phyloP scores from a whole-genome alignment of 64 coral and sea anemone genomes.

The Dendrophyllia cribrosa region DNA sequence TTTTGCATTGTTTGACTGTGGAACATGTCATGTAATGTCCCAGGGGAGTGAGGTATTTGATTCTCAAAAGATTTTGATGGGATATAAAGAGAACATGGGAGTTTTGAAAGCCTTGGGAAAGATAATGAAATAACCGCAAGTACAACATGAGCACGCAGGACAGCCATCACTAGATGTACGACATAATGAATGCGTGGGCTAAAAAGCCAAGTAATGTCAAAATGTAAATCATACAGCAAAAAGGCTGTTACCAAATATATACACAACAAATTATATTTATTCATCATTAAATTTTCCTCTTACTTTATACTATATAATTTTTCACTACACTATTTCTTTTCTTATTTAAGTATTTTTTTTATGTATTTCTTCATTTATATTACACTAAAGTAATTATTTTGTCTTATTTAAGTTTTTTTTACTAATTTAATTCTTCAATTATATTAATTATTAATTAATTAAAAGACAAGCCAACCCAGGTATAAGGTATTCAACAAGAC shows the following conservation, averaged over 20 bases:
- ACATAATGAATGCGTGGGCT: not conserved
- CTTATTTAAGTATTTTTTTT: no score
- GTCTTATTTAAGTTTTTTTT: no score
- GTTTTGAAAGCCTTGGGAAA: not conserved
- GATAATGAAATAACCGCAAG: not conserved
- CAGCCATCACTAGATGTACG: not conserved
- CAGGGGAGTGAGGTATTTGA: not conserved
- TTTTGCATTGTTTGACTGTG: not conserved
- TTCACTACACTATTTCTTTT: no score
- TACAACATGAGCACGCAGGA: not conserved
- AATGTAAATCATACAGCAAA: slow-evolving; percentile 11
- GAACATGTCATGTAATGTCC: not conserved
- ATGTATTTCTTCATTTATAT: no score
- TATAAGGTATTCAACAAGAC: no score
- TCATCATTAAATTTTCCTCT: not conserved
- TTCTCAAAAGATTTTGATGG: not conserved
- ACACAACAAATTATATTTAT: not conserved
- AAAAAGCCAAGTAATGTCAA: slow-evolving; percentile 31
- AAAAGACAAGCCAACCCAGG: no score
- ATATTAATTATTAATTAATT: no score
- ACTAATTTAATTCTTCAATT: no score
- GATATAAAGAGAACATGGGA: not conserved
- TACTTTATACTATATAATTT: not conserved
- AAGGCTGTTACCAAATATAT: not conserved
- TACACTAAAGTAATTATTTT: no score